Base-by-base conservation (phyloP, 2,888 invertebrate genomes). In the Idaea straminata region DNA sequence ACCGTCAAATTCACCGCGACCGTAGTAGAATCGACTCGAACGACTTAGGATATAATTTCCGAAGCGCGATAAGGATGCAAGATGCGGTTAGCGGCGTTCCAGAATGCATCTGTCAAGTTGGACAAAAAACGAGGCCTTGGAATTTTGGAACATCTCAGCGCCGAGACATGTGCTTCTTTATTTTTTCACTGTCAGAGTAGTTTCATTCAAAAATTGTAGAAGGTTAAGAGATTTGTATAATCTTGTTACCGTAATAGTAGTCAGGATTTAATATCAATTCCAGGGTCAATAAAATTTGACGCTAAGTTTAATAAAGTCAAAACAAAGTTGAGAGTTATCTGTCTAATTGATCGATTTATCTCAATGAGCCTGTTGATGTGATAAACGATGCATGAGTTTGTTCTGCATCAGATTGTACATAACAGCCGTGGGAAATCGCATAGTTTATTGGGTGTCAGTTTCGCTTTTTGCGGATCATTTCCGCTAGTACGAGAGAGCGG, bases 201-300 rank as follows among this genome's bases (percentile, higher is more conserved):
- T 82, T 91, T 91, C 92, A 92, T 92, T 92, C 91, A 92, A 91
- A 91, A 91, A 88, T 87, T 86, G 88, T 88, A 88, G 85, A 84
- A 88, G 89, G 80, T 85, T 86, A 87, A 85, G 81, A 85, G 88
- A 91, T 91, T 92, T 91, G 88, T 90, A 89, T 92, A 91, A 92
- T 91, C 91, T 91, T 87, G 88, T 91, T 91, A 88, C 80, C 84
- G 87, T 86, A 83, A 87, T 83, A 86, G 85, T 80, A 80, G 81
- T 83, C 78, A 79, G 81, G 83, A 75, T 16, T 59, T 15, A 59
- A 59, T 16, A 6, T 59, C 58, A 59, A 59, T 59, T 59, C 47
- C 47, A 47, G 47, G 47, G 47, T 47, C 47, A 47, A 47, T 47
- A 47, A 47, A 47, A 47, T 47, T 47, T 10, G 10, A 47, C 47